Percentiles rank a stretch among this genome's conserved stretches.
Conservation (phyloP, 2,113 vertebrate species). For the Struthidea cinerea region DNA sequence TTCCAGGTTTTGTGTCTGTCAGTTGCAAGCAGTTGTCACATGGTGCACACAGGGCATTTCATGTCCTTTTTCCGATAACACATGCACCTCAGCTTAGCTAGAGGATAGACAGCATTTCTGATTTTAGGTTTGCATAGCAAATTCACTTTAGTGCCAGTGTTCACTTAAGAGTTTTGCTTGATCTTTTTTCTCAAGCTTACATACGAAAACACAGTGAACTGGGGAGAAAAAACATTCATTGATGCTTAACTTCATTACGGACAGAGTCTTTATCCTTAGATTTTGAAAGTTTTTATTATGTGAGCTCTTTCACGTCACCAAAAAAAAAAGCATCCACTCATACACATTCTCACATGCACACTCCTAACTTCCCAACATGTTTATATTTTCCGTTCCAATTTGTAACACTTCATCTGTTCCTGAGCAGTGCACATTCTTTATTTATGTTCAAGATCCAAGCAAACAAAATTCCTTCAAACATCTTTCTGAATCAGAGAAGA, state of each 20-base stretch:
- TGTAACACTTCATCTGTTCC: background rate
- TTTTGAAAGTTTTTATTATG: background rate
- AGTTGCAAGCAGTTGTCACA: background rate
- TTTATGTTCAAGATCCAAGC: background rate
- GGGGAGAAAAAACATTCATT: background rate
- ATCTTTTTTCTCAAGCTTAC: background rate
- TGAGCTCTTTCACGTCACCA: background rate
- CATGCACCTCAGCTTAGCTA: background rate
- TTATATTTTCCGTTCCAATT: background rate
- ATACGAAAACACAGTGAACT: background rate
- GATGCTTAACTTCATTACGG: background rate
- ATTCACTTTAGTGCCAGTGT: background rate
- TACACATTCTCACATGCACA: background rate
- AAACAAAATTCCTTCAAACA: constrained; percentile 21
- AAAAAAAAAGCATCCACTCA: background rate
- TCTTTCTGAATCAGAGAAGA: background rate
- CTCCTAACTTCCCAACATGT: background rate
- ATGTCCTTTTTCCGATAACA: background rate
- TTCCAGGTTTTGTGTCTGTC: background rate
- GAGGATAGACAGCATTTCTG: background rate
- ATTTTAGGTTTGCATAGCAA: background rate
- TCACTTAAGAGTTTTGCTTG: background rate
- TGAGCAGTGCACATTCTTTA: background rate
- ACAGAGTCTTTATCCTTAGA: background rate
- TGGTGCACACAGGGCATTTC: background rate